Evolutionary conservation across 1,140 invertebrate species (phyloP).

Genomic region (Trichoplusia ni): DNA sequence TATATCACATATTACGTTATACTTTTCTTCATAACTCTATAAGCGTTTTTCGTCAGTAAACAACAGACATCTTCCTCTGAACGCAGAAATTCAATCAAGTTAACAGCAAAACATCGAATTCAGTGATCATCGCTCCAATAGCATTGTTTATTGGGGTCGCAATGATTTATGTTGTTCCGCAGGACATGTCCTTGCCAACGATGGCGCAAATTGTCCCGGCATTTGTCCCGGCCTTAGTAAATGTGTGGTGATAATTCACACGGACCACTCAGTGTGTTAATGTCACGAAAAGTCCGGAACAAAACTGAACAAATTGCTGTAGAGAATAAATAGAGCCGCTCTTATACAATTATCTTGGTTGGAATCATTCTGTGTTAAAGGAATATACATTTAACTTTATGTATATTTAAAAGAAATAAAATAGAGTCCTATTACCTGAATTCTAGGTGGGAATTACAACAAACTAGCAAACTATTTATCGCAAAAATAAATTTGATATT

Average conservation of each 20-base stretch:
- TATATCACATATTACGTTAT: too few relatives aligned
- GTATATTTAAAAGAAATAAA: too few relatives aligned
- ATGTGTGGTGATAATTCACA: conserved; percentile 40
- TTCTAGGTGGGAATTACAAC: too few relatives aligned
- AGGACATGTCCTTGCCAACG: conserved; percentile 40
- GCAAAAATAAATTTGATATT: too few relatives aligned
- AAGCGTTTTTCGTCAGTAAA: neutral
- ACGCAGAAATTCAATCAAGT: conserved; percentile 24
- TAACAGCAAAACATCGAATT: conserved; percentile 19
- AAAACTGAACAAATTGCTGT: conserved; percentile 29
- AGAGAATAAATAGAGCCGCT: conserved; percentile 15
- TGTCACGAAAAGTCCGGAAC: conserved; percentile 27
- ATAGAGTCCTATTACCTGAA: too few relatives aligned
- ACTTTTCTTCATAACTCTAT: neutral
- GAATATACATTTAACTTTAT: too few relatives aligned
- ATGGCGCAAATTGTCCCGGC: conserved; percentile 43
- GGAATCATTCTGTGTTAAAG: conserved; percentile 12
- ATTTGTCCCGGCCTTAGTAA: conserved; percentile 43
- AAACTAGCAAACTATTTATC: too few relatives aligned
- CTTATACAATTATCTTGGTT: conserved; percentile 3
- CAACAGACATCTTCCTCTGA: conserved; percentile 4
- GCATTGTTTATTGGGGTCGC: conserved; percentile 34
- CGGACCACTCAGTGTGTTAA: conserved; percentile 32
- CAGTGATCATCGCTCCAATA: conserved; percentile 21
- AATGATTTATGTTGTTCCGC: conserved; percentile 39